These are phyloP conservation scores for Noctilio leporinus DNA, from an alignment of 2,113 vertebrate genomes.

Conservation along the genomic window DNA sequence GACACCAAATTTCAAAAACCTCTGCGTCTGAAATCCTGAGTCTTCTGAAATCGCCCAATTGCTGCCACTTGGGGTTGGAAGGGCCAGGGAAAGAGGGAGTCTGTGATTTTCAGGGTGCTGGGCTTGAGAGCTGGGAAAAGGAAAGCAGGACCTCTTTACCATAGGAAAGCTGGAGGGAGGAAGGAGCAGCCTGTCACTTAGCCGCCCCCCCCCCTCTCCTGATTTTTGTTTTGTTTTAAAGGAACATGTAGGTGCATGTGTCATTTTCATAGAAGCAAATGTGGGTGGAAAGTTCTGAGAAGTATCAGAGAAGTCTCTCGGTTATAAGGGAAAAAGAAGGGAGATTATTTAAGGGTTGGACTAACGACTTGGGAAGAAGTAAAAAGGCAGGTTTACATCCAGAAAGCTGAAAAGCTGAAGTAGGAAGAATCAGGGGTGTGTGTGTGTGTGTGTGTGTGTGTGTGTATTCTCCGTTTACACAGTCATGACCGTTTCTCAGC, in stretches of 20 bases:
- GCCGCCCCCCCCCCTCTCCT: rapidly evolving
- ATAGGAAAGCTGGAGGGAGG: background rate
- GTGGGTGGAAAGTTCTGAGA: background rate
- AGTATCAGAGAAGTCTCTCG: background rate
- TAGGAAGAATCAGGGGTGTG: background rate
- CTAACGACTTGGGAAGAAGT: background rate
- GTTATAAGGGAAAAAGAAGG: background rate
- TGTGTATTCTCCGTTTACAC: background rate
- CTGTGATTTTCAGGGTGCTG: background rate
- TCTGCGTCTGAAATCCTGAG: conserved; percentile 46
- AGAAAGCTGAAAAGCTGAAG: background rate
- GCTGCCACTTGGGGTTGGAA: background rate
- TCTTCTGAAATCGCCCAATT: conserved; percentile 61
- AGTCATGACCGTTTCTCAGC: background rate
- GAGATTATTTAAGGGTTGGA: background rate
- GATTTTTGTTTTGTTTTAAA: background rate
- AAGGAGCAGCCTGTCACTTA: background rate
- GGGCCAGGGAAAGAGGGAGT: background rate
- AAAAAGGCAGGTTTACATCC: background rate
- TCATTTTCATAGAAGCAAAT: background rate
- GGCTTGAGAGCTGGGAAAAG: background rate
- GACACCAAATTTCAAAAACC: conserved; percentile 48
- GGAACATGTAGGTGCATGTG: no score
- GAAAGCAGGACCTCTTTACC: background rate
- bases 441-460: background rate